Base-by-base conservation (phyloP, 2,113 vertebrate species). In the Tupaia chinensis region DNA sequence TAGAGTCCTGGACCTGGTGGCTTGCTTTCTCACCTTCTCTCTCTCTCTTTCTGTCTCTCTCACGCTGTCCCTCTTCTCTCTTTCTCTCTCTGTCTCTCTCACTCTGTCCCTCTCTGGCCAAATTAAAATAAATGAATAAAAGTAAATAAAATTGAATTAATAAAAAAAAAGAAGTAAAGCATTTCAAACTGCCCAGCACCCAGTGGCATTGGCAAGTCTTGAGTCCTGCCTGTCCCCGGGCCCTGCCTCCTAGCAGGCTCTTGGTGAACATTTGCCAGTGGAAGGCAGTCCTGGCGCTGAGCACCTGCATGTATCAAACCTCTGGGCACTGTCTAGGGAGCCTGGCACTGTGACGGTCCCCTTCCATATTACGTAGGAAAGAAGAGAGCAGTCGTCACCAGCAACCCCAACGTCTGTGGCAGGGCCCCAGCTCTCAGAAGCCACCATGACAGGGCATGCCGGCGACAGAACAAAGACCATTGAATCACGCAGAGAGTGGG, bases 401-500 rank as follows among this genome's bases (percentile, higher is more conserved):
- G 82, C 27, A 82, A n/a, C 61, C 77, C 56, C 12, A 1, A 34
- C 2, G 7, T 23, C 68, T 11, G n/a, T 61, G 29, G 74, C 29
- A 34, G 32, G 9, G 1, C 32, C 20, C 9, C 44, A 7, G 25
- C 34, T 78, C 58, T 69, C 3, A 72, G 17, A 58, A 5, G 54
- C n/a, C 13, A 12, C 70, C 27, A 9, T 56, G 7, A 10, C 77
- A 5, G 23, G 22, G 5, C 6, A 6, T 29, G 54, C 56, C 0
- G n/a, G 68, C n/a, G 54, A 65, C 15, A 25, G 73, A 89, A 93
- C 94, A 94, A 96, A 94, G 87, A 9, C 81, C 78, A 79, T 12
- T 74, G 85, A 93, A 23, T 60, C 74, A 34, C 0, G 3, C 27
- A 9, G 76, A 82, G 79, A 54, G 60, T 17, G 68, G 79, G 82